A percentile compares a stretch with the other conserved stretches of the same genome.
Conservation (phyloP, 2,888 invertebrate genomes). For the Pardosa pseudoannulata region DNA sequence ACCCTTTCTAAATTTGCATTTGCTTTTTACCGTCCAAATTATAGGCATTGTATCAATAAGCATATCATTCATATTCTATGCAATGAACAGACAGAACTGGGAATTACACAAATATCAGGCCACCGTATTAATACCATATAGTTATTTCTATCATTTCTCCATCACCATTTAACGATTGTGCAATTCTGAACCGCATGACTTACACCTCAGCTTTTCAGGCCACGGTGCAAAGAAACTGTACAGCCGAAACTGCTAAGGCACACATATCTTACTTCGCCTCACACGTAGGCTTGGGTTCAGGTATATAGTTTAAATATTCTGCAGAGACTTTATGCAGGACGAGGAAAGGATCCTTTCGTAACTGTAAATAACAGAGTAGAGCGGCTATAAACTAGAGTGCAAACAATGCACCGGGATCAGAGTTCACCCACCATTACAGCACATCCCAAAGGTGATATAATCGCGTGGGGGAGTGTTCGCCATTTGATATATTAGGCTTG, state of each 20-base stretch:
- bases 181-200: constrained; percentile 33
- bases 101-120: too few relatives aligned
- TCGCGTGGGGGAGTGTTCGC: constrained; percentile 32
- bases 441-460: constrained; percentile 50
- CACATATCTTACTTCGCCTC: constrained; percentile 28
- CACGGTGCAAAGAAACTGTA: neutral
- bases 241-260: constrained; percentile 4
- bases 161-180: neutral
- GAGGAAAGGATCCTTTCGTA: constrained; percentile 28
- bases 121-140: too few relatives aligned
- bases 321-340: constrained; percentile 1
- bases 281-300: constrained; percentile 16
- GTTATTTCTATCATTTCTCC: too few relatives aligned
- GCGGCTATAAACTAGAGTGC: constrained; percentile 56
- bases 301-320: constrained; percentile 51
- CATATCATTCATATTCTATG: too few relatives aligned
- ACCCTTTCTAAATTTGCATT: too few relatives aligned
- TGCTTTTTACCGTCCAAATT: too few relatives aligned
- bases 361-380: constrained; percentile 52
- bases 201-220: constrained; percentile 8
- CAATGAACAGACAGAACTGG: too few relatives aligned
- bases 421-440: constrained; percentile 56
- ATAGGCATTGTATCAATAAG: too few relatives aligned
- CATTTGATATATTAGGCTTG: constrained; percentile 53
- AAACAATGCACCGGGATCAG: constrained; percentile 42